A percentile compares a stretch with the other conserved stretches of the same genome.
phyloP scores from a whole-genome alignment of 2,113 vertebrate genomes.

The Osmerus eperlanus region DNA sequence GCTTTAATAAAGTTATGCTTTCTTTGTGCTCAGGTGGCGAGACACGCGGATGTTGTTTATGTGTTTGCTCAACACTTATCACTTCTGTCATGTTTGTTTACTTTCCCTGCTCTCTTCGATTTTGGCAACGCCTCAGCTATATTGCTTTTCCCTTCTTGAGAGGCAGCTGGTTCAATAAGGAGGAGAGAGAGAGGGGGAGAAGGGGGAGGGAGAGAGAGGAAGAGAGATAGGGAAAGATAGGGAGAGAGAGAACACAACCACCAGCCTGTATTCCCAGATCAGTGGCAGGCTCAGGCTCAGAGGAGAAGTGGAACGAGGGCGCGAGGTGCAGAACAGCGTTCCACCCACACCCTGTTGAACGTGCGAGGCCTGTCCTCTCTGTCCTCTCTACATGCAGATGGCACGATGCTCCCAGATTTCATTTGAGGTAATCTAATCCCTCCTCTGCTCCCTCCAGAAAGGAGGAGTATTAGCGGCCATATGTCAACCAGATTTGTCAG shows the following conservation, averaged over 20 bases:
- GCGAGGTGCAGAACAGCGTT: constrained; percentile 74
- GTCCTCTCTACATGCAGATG: constrained; percentile 95
- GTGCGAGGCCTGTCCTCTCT: constrained; percentile 79
- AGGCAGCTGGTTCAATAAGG: constrained; percentile 96
- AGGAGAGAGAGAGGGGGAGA: constrained; percentile 60
- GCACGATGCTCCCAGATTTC: constrained; percentile 97
- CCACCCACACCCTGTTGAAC: constrained; percentile 88
- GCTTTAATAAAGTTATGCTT: constrained; percentile 64
- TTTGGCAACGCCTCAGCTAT: constrained; percentile 71
- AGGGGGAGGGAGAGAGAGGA: constrained; percentile 46
- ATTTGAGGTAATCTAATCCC: constrained; percentile 99
- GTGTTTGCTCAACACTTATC: constrained; percentile 79
- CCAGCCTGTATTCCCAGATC: constrained; percentile 60
- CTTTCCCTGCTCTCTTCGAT: constrained; percentile 69
- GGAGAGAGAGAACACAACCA: too few relatives aligned
- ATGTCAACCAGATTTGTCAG: constrained; percentile 99
- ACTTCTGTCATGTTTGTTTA: constrained; percentile 77
- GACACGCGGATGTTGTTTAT: constrained; percentile 68
- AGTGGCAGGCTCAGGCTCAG: constrained; percentile 44
- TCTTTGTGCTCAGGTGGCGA: constrained; percentile 62
- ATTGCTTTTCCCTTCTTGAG: constrained; percentile 80
- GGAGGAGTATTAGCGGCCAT: constrained; percentile 99
- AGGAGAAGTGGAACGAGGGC: constrained; percentile 68
- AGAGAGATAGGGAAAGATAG: too few relatives aligned
- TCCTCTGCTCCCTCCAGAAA: constrained; percentile 99